Evolutionary conservation across 2,113 vertebrate genomes (phyloP), one percentile per base, ranked within the genome.

Genomic region (Thinocorus orbignyianus): DNA sequence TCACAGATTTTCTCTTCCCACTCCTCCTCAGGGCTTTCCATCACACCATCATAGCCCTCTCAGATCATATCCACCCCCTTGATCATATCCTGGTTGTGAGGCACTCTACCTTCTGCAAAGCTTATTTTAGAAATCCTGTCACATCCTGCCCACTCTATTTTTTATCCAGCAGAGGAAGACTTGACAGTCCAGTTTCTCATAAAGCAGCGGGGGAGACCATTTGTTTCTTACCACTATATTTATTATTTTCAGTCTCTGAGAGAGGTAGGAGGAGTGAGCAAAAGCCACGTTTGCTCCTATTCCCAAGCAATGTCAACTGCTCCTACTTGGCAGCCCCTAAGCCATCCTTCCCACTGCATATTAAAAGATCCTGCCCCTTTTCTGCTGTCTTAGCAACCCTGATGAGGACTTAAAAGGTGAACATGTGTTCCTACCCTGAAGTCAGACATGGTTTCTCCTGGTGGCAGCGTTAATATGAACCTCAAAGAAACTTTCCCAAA

Each of bases 191-290:
- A 78, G 80, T 92, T 95, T 94, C 94, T 95, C 90, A 90, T 90
- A 96, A 94, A 96, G 93, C 88, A 88, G 93, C 4, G 0, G 87
- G 94, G 71, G 71, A 95, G 90, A 80, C 72, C 89, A 93, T 96
- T 97, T 95, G 77, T 96, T 96, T 95, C 94, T 88, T 95, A 85
- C 91, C 95, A 94, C 94, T 95, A 66, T 93, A 96, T 96, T 95
- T 95, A 82, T 94, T 94, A 95, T 80, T 28, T 86, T 96, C 88
- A 57, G 68, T 86, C 82, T 88, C 79, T 52, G 69, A 90, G 33
- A 65, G 88, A 92, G 51, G 85, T 35, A 82, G 79, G 79, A 73
- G 58, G 81, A 95, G 90, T 33, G 66, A 85, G 74, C 78, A 87
- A 90, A 88, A 89, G 73, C 30, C 72, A 61, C 0, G 1, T 60